A percentile compares a stretch with the other conserved stretches of the same genome.
These are phyloP conservation scores for Cyclura pinguis DNA, from an alignment of 2,797 vertebrate genomes.

Conservation along the genomic window DNA sequence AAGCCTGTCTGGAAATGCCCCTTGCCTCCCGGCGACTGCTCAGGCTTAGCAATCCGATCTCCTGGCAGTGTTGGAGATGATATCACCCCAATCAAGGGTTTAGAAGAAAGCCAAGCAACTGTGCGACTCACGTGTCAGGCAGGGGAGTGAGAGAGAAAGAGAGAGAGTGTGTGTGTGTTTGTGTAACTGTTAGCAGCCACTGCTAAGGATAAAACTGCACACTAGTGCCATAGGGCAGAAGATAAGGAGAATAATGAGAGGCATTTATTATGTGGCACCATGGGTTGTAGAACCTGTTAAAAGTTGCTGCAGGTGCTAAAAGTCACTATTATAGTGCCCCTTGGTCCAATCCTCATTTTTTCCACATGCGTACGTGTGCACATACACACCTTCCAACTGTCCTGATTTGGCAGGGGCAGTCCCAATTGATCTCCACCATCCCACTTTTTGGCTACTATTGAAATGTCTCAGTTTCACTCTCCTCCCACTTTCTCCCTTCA, in stretches of 20 bases:
- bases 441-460: too few species aligned
- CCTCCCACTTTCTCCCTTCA: too few species aligned
- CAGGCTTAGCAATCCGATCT: slow-evolving; percentile 46
- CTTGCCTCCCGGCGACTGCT: slow-evolving; percentile 57
- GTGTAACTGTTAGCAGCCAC: background rate
- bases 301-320: background rate
- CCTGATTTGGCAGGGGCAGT: too few species aligned
- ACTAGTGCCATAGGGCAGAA: background rate
- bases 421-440: too few species aligned
- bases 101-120: slow-evolving; percentile 19
- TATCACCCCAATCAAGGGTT: slow-evolving; percentile 34
- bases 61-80: slow-evolving; percentile 50
- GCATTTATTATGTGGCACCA: slow-evolving; percentile 6
- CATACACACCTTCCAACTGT: too few species aligned
- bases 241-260: slow-evolving; percentile 57
- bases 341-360: background rate
- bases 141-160: background rate
- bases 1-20: slow-evolving; percentile 76
- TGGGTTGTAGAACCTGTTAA: slow-evolving; percentile 20
- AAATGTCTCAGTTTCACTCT: too few species aligned
- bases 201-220: slow-evolving; percentile 34
- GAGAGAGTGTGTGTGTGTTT: rapidly evolving
- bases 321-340: background rate
- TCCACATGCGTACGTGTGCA: background rate
- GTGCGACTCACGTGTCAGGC: background rate